Percentiles rank a stretch among this genome's conserved stretches.
Evolutionary conservation across 2,113 vertebrate species (phyloP).

Genomic region (Colaptes auratus): DNA sequence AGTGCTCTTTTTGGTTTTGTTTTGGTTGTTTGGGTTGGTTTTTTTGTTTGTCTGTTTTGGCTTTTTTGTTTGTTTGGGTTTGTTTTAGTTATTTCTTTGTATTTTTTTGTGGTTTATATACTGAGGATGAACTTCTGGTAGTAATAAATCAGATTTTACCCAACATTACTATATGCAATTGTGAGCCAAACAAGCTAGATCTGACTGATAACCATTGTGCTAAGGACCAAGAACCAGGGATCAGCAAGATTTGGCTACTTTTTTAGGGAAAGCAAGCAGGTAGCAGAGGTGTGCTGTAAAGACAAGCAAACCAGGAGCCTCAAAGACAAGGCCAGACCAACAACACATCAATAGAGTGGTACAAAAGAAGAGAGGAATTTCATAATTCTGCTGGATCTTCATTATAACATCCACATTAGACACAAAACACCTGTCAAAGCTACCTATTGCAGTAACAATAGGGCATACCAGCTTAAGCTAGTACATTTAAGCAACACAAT

Average conservation of each 20-base stretch:
- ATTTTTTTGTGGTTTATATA: not conserved
- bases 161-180: not conserved
- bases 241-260: not conserved
- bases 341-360: not conserved
- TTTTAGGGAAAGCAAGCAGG: not conserved
- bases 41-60: not conserved
- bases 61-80: not conserved
- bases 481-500: not conserved
- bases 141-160: not conserved
- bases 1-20: not conserved
- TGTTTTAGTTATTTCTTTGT: too few relatives aligned
- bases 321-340: not conserved
- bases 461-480: not conserved
- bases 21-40: not conserved
- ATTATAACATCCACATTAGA: not conserved
- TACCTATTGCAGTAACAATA: not conserved
- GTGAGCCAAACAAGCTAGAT: not conserved
- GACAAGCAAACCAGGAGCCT: not conserved
- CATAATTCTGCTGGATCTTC: not conserved
- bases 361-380: not conserved
- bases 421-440: not conserved
- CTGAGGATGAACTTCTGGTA: not conserved
- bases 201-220: not conserved
- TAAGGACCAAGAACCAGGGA: not conserved
- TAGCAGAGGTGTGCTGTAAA: not conserved